Conservation (phyloP, 2,113 vertebrate species). For the Reinhardtius hippoglossoides region DNA sequence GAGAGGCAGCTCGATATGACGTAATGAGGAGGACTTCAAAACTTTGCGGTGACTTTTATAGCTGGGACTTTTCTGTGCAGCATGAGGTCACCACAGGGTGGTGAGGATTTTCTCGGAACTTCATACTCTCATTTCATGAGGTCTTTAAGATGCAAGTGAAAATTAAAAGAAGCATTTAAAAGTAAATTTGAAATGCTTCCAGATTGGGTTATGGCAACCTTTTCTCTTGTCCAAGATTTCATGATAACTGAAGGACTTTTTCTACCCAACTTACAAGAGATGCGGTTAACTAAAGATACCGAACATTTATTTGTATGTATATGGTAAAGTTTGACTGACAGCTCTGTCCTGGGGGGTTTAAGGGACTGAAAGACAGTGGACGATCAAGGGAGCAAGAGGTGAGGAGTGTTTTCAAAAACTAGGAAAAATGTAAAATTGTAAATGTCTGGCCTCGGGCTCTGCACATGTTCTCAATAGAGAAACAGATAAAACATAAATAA, state of each 20-base stretch:
- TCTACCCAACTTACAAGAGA: neutral
- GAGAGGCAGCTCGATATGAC: neutral
- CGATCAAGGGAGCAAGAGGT: neutral
- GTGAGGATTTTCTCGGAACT: neutral
- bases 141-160: neutral
- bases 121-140: neutral
- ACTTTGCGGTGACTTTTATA: neutral
- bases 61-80: neutral
- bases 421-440: neutral
- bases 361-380: neutral
- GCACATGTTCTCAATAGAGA: neutral
- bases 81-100: neutral
- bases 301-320: neutral
- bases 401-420: neutral
- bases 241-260: neutral
- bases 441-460: neutral
- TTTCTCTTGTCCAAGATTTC: neutral
- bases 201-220: neutral
- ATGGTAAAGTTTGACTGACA: no score
- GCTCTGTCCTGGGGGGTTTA: no score
- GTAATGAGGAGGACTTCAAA: neutral
- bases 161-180: neutral
- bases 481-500: neutral
- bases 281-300: neutral
- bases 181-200: neutral